Evolutionary conservation across 2,888 invertebrate genomes (phyloP).

Genomic region (Microplitis deprimator): DNA sequence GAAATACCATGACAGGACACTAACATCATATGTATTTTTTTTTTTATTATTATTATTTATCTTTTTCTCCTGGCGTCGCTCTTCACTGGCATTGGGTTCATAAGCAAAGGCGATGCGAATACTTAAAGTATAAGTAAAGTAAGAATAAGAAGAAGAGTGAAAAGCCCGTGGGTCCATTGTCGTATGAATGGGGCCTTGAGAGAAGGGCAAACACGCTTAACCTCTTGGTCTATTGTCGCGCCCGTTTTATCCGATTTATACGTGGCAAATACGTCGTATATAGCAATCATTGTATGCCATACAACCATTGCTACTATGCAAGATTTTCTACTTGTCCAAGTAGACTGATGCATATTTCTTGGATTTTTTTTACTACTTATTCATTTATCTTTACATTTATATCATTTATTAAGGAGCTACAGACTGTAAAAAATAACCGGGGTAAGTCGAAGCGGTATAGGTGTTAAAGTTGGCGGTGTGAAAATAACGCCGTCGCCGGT

Average conservation of each 20-base stretch:
- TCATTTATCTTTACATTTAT: too few species aligned
- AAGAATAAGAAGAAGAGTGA: constrained; percentile 51
- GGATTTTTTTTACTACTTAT: too few species aligned
- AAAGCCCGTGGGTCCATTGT: constrained; percentile 60
- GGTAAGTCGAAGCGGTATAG: too few species aligned
- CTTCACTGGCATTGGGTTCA: constrained; percentile 30
- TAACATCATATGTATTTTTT: background rate
- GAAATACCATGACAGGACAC: constrained; percentile 10
- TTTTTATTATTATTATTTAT: constrained; percentile 9
- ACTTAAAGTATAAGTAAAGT: constrained; percentile 46
- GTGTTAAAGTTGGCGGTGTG: too few species aligned
- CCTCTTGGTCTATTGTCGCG: constrained; percentile 67
- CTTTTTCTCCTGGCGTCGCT: constrained; percentile 21
- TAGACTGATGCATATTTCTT: too few species aligned
- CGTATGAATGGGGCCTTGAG: constrained; percentile 67
- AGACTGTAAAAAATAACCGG: too few species aligned
- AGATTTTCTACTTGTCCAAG: too few species aligned
- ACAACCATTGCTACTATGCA: too few species aligned
- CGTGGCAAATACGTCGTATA: constrained; percentile 42
- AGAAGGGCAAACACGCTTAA: constrained; percentile 71
- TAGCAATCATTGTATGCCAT: background rate
- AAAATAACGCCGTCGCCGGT: too few species aligned
- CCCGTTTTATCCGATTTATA: constrained; percentile 68
- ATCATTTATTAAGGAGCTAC: too few species aligned
- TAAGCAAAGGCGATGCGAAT: constrained; percentile 8